Evolutionary conservation across 2,888 invertebrate genomes (phyloP).

Genomic region (Lampropteryx suffumata): DNA sequence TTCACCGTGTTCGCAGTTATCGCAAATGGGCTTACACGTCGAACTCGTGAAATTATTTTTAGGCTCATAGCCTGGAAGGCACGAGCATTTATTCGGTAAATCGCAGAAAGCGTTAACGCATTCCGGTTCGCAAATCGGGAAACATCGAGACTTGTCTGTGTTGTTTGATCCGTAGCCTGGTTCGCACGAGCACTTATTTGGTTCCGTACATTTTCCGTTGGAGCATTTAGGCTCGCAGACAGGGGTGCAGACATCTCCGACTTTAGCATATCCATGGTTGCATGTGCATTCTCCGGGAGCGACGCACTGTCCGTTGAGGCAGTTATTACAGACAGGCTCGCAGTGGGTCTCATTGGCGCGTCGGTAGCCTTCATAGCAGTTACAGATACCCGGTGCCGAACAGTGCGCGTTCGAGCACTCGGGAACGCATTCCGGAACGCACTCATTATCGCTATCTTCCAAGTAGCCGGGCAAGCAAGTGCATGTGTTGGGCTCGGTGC

Average conservation of each 20-base stretch:
- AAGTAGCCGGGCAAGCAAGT: constrained; percentile 55
- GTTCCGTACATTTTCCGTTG: constrained; percentile 53
- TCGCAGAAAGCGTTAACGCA: constrained; percentile 48
- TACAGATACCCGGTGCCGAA: constrained; percentile 48
- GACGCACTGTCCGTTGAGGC: constrained; percentile 68
- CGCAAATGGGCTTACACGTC: constrained; percentile 50
- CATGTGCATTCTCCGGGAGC: constrained; percentile 39
- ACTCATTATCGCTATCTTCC: constrained; percentile 39
- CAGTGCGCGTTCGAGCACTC: constrained; percentile 47
- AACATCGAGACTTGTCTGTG: constrained; percentile 33
- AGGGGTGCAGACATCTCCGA: constrained; percentile 38
- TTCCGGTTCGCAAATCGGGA: constrained; percentile 39
- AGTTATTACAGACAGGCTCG: constrained; percentile 59
- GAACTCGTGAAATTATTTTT: constrained; percentile 27
- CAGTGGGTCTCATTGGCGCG: constrained; percentile 40
- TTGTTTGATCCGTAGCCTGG: constrained; percentile 30
- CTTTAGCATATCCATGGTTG: constrained; percentile 23
- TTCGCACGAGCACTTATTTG: constrained; percentile 51
- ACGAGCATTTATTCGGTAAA: constrained; percentile 44
- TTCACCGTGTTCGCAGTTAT: constrained; percentile 43
- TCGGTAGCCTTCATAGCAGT: constrained; percentile 49
- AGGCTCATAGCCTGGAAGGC: constrained; percentile 39
- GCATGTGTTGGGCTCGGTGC: constrained; percentile 69
- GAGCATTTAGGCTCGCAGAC: constrained; percentile 41
- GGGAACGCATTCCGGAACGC: constrained; percentile 37